phyloP scores from a whole-genome alignment of 2,797 vertebrate genomes.

The Neomorphus geoffroyi region DNA sequence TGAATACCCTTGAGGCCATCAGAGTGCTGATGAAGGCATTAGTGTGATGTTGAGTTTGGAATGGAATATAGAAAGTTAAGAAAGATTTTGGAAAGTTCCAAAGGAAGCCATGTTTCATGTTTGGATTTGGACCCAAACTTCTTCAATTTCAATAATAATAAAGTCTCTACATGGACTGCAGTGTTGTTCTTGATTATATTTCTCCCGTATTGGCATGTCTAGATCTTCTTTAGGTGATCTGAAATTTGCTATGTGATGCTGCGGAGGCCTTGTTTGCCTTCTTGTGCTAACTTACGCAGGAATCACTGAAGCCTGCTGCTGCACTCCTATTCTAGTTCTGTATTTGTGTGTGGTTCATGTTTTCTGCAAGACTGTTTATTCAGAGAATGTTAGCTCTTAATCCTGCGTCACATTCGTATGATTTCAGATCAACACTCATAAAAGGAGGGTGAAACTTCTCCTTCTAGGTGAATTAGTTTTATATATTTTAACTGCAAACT shows the following conservation, averaged over 20 bases:
- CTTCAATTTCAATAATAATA: conserved; percentile 40
- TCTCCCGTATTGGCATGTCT: neutral
- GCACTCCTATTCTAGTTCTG: neutral
- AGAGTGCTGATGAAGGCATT: conserved; percentile 41
- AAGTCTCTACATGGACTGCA: neutral
- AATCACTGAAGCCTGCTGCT: neutral
- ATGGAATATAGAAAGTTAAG: conserved; percentile 13
- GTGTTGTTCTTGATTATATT: conserved; percentile 13
- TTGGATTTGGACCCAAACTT: conserved; percentile 32
- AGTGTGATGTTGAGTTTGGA: conserved; percentile 44
- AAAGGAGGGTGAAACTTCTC: neutral
- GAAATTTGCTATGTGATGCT: neutral
- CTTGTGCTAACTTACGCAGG: neutral
- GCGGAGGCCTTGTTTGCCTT: neutral
- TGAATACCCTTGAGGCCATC: conserved; percentile 30
- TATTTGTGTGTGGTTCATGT: neutral
- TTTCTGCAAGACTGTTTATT: neutral
- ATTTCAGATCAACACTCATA: neutral
- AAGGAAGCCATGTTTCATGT: conserved; percentile 26
- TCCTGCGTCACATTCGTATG: neutral
- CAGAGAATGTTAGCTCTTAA: neutral
- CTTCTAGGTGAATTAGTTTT: neutral
- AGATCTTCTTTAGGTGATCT: neutral
- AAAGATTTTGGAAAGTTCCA: conserved; percentile 38
- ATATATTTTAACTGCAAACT: neutral